Evolutionary conservation across 2,888 invertebrate species (phyloP), one percentile per base, ranked within the genome.

Genomic region (Mantis religiosa): DNA sequence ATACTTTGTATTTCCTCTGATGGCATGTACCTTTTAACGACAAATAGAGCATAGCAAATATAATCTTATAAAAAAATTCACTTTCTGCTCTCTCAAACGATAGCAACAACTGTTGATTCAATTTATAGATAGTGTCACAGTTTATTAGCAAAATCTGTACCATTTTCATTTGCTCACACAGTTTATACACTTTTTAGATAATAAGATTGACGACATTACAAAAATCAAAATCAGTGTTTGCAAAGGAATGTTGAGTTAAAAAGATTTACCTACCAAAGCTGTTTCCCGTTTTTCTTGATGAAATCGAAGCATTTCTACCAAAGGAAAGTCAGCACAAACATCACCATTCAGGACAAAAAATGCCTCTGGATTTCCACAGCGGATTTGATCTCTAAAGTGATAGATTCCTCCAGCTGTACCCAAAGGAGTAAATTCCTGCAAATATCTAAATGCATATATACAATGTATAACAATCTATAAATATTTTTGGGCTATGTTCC

Each of bases 381-480:
- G 94, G 90, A 99, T 98, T 93, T 99, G 98, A 93, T 99, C 99
- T 54, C 99, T 95, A 93, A 99, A 99, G 93, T 99, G 99, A 93
- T 98, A 98, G 92, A 99, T 95, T 30, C 99, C 99, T 47, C 99
- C 99, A 0, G 98, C 99, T 0, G 99, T 99, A 9, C 99, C 99
- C 0, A 99, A 94, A 0, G 98, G 96, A 4, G 97, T 97, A 92
- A 98, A 98, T 93, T 99, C 99, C 95, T 99, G 99, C 4, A 99
- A 94, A 93, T 99, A 99, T 91, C 97, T 97, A 92, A 28, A 91
- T 90, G 88, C 15, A 71, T 71, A 20, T 20, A 41, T 1, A 9
- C 41, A 34, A 6, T 41, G 12, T 12, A 12, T 41, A 41, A 41
- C 12, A 41, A 41, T 41, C 12, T 41, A 12, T 9, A 41, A 41